Percentiles rank a stretch among this genome's conserved stretches.
Conservation (phyloP, 1,140 invertebrate species). For the Charaxes varanes region DNA sequence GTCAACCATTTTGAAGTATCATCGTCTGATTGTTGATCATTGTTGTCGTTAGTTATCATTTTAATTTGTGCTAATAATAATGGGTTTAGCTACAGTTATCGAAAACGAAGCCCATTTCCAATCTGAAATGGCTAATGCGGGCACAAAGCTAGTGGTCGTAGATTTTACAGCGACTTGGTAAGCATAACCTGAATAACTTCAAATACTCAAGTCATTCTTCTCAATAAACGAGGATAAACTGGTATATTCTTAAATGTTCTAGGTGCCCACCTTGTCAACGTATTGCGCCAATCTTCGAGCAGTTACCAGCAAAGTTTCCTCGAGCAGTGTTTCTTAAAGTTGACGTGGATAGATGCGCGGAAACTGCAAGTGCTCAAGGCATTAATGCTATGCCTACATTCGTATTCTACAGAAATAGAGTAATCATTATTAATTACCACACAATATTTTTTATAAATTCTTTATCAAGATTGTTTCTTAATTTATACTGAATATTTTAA, state of each 20-base stretch:
- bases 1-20: slow-evolving; percentile 54
- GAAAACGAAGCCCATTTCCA: slow-evolving; percentile 88
- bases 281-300: slow-evolving; percentile 93
- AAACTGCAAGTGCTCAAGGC: slow-evolving; percentile 88
- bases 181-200: slow-evolving; percentile 54
- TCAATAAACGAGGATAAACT: slow-evolving; percentile 9
- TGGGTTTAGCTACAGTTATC: slow-evolving; percentile 69
- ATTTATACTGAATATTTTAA: no score
- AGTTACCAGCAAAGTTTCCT: slow-evolving; percentile 89
- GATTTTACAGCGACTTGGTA: slow-evolving; percentile 95
- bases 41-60: slow-evolving; percentile 23
- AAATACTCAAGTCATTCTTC: slow-evolving; percentile 43
- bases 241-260: slow-evolving; percentile 13
- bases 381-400: slow-evolving; percentile 99
- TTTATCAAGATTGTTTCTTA: no score
- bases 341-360: slow-evolving; percentile 92
- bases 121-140: slow-evolving; percentile 85
- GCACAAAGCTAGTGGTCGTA: slow-evolving; percentile 92
- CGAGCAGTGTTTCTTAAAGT: slow-evolving; percentile 96
- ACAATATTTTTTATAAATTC: background rate
- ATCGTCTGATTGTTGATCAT: slow-evolving; percentile 29
- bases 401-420: slow-evolving; percentile 93
- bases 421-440: slow-evolving; percentile 30
- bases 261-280: slow-evolving; percentile 97
- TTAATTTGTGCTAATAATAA: slow-evolving; percentile 30